Conservation (phyloP, 1,140 invertebrate genomes). For the Trissolcus basalis region DNA sequence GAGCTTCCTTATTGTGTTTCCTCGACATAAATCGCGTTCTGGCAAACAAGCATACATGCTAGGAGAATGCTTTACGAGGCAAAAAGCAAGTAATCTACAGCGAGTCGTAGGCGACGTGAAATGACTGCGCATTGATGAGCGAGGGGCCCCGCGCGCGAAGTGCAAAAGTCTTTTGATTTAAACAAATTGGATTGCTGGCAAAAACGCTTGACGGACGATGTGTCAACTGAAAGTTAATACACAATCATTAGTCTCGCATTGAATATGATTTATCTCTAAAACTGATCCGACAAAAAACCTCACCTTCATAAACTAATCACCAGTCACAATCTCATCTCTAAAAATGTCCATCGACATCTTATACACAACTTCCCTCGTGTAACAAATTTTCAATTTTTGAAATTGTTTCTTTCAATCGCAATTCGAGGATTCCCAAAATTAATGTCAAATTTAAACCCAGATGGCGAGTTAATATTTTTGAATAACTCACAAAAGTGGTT, state of each 20-base stretch:
- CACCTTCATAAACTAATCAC: too few species aligned
- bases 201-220: slow-evolving; percentile 43
- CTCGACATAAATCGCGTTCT: slow-evolving; percentile 60
- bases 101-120: slow-evolving; percentile 57
- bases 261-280: slow-evolving; percentile 24
- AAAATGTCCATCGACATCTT: too few species aligned
- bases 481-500: too few species aligned
- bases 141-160: slow-evolving; percentile 27
- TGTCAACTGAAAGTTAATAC: slow-evolving; percentile 48
- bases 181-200: slow-evolving; percentile 44
- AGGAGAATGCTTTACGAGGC: slow-evolving; percentile 53
- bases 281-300: too few species aligned
- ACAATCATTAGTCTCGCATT: slow-evolving; percentile 46
- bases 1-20: slow-evolving; percentile 64
- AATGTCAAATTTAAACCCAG: too few species aligned
- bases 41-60: slow-evolving; percentile 46
- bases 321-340: too few species aligned
- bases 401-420: too few species aligned
- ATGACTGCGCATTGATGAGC: slow-evolving; percentile 49
- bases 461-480: too few species aligned
- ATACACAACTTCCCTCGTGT: too few species aligned
- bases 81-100: slow-evolving; percentile 64
- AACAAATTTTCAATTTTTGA: too few species aligned
- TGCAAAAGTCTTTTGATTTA: slow-evolving; percentile 40
- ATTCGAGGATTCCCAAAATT: too few species aligned